Evolutionary conservation across 2,113 vertebrate species (phyloP), one percentile per base, ranked within the genome.

Genomic region (Ophthalmolycus amberensis): DNA sequence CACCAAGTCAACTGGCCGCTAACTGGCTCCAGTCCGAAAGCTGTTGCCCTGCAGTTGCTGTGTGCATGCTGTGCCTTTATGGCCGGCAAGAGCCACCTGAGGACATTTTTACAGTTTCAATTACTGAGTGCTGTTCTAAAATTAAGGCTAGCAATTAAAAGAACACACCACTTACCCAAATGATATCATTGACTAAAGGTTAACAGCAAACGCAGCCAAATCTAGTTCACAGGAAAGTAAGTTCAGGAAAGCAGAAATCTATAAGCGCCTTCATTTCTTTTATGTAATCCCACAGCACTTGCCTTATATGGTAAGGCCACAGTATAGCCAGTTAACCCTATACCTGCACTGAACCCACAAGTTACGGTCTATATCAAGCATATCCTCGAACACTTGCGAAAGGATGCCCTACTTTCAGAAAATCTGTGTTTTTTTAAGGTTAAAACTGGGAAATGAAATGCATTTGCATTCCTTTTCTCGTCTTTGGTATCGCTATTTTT

Each of bases 141-240:
- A 91, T 92, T 82, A 92, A 90, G 79, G 83, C 67, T 58, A 62
- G 82, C 85, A 92, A 93, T 93, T 92, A 91, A 88, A 86, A 87
- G 77, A 60, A 71, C 82, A 87, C 50, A 82, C 78, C 83, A 90
- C 82, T 93, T 90, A 90, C 76, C 85, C 85, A 86, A 87, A 91
- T 91, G 71, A 89, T 91, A 90, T 88, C 83, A 85, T 78, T 91
- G 88, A 86, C 81, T 78, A 90, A 90, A 91, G 91, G 93, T 93
- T 90, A 91, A 87, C 79, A 81, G 79, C 74, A 42, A 75, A 74
- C 60, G 3, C 66, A 20, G 83, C 75, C 75, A 85, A 83, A 91
- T 91, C 52, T 88, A 90, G 88, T 89, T 79, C 78, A 79, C 58
- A 10, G 67, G 62, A 65, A 84, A 82, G 81, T 12, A 6, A 80